A percentile compares a stretch with the other conserved stretches of the same genome.
phyloP scores from a whole-genome alignment of 2,797 vertebrate genomes.

The Malacoraja senta region DNA sequence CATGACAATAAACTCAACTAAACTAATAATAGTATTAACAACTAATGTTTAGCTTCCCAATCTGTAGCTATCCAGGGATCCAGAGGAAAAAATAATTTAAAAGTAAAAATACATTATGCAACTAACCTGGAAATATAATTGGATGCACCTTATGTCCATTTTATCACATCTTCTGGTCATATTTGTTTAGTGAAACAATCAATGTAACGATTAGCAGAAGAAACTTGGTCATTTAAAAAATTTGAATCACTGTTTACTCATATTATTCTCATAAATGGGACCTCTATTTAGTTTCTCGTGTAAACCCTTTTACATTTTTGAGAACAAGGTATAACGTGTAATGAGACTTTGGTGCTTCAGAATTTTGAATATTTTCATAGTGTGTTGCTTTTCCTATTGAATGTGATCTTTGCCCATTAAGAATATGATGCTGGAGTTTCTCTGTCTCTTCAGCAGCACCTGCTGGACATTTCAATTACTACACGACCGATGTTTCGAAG shows the following conservation, averaged over 20 bases:
- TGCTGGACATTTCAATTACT: conserved; percentile 11
- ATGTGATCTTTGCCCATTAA: not conserved
- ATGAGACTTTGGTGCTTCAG: not conserved
- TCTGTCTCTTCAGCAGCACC: not conserved
- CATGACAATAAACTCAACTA: too few species aligned
- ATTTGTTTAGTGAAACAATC: not conserved
- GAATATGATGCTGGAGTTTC: not conserved
- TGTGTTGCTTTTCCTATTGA: not conserved
- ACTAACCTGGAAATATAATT: not conserved
- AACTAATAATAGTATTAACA: not conserved
- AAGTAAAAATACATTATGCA: not conserved
- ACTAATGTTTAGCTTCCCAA: not conserved
- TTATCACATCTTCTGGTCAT: not conserved
- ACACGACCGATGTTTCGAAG: not conserved
- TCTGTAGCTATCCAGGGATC: not conserved
- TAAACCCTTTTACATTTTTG: not conserved
- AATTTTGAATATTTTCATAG: not conserved
- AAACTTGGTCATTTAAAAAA: not conserved
- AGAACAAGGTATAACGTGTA: too few species aligned
- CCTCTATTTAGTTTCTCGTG: not conserved
- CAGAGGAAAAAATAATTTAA: not conserved
- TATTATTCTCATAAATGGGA: not conserved
- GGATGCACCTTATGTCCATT: not conserved
- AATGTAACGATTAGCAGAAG: not conserved
- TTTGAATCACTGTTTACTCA: not conserved